A percentile compares a stretch with the other conserved stretches of the same genome.
These are phyloP conservation scores for Thinocorus orbignyianus DNA, from an alignment of 2,113 vertebrate genomes.

Conservation along the genomic window DNA sequence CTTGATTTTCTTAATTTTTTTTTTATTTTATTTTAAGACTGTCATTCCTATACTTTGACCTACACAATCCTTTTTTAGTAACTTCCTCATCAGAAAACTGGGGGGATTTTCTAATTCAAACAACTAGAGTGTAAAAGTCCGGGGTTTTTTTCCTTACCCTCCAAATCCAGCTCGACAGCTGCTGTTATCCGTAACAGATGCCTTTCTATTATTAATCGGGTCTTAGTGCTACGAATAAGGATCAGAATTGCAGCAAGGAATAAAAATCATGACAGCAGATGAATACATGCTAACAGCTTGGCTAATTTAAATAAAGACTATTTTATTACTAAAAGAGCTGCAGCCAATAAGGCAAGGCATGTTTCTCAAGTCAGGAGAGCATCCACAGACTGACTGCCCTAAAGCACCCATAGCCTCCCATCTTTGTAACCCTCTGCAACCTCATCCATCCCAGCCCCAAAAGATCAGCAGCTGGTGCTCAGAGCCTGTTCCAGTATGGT, in stretches of 20 bases:
- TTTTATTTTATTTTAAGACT: background rate
- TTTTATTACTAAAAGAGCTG: background rate
- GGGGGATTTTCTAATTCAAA: background rate
- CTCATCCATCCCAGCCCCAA: background rate
- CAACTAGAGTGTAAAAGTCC: background rate
- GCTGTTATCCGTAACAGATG: background rate
- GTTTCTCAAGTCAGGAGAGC: background rate
- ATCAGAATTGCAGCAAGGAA: background rate
- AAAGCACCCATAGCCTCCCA: too few species aligned
- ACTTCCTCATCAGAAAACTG: background rate
- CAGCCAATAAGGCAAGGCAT: background rate
- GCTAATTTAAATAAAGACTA: background rate
- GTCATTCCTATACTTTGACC: background rate
- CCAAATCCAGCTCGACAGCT: background rate
- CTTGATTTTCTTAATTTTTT: background rate
- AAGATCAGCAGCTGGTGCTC: background rate
- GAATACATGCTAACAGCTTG: background rate
- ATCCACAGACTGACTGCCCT: background rate
- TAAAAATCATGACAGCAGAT: background rate
- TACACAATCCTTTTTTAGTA: background rate
- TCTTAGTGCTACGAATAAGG: background rate
- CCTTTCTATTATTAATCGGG: background rate
- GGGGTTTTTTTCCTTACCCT: background rate
- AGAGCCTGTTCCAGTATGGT: background rate
- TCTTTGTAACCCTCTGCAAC: background rate